Evolutionary conservation across 2,888 invertebrate genomes (phyloP).

Genomic region (Xanthorhoe designata): DNA sequence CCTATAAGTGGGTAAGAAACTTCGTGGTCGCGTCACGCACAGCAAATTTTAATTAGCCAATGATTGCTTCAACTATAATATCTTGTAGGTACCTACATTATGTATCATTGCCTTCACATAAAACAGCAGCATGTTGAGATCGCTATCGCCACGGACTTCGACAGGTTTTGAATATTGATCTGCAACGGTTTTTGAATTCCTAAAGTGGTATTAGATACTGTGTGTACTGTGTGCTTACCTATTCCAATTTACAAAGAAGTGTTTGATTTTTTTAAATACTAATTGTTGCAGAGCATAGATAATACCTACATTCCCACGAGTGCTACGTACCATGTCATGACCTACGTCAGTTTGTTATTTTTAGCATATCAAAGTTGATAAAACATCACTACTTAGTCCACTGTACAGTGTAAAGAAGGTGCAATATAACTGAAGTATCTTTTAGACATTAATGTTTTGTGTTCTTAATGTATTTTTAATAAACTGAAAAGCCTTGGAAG

Average conservation of each 20-base stretch:
- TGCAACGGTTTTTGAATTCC: conserved; percentile 51
- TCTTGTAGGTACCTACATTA: conserved; percentile 42
- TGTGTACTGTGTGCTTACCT: not conserved
- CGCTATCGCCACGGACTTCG: conserved; percentile 64
- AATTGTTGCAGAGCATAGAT: conserved; percentile 34
- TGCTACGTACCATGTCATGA: conserved; percentile 50
- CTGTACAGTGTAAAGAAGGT: conserved; percentile 55
- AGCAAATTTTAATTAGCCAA: conserved; percentile 82
- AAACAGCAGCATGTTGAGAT: conserved; percentile 66
- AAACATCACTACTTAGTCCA: conserved; percentile 54
- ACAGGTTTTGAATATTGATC: conserved; percentile 70
- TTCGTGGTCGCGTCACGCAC: conserved; percentile 79
- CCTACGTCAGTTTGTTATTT: conserved; percentile 66
- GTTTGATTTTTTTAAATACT: conserved; percentile 1
- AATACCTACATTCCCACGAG: conserved; percentile 57
- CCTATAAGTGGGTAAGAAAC: conserved; percentile 76
- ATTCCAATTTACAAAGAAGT: not conserved
- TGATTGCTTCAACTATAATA: conserved; percentile 72
- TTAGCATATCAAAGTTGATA: conserved; percentile 76
- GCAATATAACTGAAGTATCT: conserved; percentile 42
- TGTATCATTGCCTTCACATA: conserved; percentile 62
- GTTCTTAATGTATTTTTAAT: too few species aligned
- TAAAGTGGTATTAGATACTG: conserved; percentile 3
- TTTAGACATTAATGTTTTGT: not conserved
- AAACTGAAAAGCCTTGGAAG: too few species aligned